phyloP scores from a whole-genome alignment of 2,113 vertebrate genomes.

The Ameiurus melas region DNA sequence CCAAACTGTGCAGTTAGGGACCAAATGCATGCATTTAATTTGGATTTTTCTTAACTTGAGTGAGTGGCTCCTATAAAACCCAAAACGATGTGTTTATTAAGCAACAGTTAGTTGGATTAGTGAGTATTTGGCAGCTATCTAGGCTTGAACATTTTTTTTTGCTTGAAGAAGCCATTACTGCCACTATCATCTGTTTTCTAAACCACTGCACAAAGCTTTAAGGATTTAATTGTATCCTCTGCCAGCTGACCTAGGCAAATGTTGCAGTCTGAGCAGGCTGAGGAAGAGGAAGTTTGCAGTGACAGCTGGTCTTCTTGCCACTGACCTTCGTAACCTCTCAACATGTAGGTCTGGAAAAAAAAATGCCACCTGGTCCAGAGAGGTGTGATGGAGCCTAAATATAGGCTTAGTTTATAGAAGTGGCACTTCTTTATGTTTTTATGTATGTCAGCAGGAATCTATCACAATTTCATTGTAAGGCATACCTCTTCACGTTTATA shows the following conservation, averaged over 20 bases:
- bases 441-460: not conserved
- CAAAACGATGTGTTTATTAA: not conserved
- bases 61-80: not conserved
- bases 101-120: not conserved
- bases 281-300: slow-evolving; percentile 19
- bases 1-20: slow-evolving; percentile 26
- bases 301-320: slow-evolving; percentile 37
- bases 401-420: slow-evolving; percentile 19
- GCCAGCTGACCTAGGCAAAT: slow-evolving; percentile 33
- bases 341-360: not conserved
- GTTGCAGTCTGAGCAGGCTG: slow-evolving; percentile 28
- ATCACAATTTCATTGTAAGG: not conserved
- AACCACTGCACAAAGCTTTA: not conserved
- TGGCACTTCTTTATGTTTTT: not conserved
- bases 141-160: not conserved
- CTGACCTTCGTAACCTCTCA: slow-evolving; percentile 42
- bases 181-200: not conserved
- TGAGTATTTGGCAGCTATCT: not conserved
- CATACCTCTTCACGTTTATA: not conserved
- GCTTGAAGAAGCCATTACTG: not conserved
- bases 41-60: not conserved
- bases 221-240: not conserved
- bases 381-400: slow-evolving; percentile 36
- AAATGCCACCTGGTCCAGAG: slow-evolving; percentile 35
- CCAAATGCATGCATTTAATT: not conserved